Evolutionary conservation across 2,888 invertebrate species (phyloP).

Genomic region (Adineta ricciae): DNA sequence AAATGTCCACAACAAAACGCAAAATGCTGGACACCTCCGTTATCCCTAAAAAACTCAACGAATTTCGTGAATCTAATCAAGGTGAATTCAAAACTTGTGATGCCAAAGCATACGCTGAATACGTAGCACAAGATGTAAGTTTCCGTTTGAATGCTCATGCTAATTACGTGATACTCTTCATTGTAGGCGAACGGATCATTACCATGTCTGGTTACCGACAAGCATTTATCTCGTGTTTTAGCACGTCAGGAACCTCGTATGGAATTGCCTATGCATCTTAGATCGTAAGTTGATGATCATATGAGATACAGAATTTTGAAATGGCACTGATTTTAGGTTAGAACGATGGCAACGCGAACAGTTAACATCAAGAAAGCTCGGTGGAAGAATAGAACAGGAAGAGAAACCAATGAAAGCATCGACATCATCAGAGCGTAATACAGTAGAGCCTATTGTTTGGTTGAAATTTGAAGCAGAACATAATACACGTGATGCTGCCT

Average conservation of each 20-base stretch:
- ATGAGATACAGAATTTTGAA: not conserved
- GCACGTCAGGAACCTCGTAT: not conserved
- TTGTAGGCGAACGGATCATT: not conserved
- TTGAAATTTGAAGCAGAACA: slow-evolving; percentile 11
- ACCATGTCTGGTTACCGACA: not conserved
- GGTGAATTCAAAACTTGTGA: not conserved
- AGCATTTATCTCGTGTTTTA: not conserved
- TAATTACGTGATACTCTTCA: not conserved
- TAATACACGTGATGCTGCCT: slow-evolving; percentile 21
- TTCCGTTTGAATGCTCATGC: not conserved
- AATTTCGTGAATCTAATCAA: slow-evolving; percentile 5
- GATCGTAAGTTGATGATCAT: not conserved
- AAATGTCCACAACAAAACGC: not conserved
- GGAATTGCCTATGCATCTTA: not conserved
- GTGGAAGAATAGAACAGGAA: not conserved
- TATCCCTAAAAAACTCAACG: not conserved
- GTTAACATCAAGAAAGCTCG: not conserved
- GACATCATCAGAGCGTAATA: too few relatives aligned
- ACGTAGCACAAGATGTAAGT: not conserved
- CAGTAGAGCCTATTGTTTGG: not conserved
- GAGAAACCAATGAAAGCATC: not conserved
- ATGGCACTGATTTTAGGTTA: not conserved
- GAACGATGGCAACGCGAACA: not conserved
- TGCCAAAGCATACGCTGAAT: not conserved
- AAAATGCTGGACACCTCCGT: not conserved